Conservation (phyloP, 1,140 invertebrate species). For the Leptonema lineaticorne region DNA sequence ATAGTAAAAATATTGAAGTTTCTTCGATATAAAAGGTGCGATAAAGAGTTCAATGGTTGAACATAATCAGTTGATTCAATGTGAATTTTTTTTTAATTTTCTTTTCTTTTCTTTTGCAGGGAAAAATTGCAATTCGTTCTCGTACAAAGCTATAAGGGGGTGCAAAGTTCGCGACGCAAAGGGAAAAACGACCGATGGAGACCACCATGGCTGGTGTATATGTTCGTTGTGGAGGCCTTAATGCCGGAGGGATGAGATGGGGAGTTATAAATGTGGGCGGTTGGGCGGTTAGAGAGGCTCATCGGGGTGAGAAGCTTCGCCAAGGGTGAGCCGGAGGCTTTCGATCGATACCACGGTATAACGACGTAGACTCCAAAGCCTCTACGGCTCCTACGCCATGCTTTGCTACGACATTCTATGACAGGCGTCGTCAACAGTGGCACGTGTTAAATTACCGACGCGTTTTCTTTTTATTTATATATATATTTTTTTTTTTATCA, state of each 20-base stretch:
- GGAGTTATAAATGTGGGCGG: background rate
- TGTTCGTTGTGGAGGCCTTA: too few species aligned
- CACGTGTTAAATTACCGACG: background rate
- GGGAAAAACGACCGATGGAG: too few species aligned
- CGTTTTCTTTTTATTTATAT: background rate
- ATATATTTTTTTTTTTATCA: background rate
- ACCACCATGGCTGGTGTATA: too few species aligned
- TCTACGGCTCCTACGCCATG: constrained; percentile 7
- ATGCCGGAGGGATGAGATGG: background rate
- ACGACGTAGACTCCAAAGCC: constrained; percentile 21
- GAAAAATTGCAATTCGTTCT: too few species aligned
- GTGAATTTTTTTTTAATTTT: too few species aligned
- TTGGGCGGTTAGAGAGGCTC: background rate
- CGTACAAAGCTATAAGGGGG: too few species aligned
- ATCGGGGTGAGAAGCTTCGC: background rate
- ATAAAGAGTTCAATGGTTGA: too few species aligned
- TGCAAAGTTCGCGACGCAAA: too few species aligned
- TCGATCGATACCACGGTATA: constrained; percentile 21
- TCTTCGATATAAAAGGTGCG: too few species aligned
- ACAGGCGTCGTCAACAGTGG: constrained; percentile 23
- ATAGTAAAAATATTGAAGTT: too few species aligned
- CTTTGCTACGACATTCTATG: constrained; percentile 14
- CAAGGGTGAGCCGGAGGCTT: background rate
- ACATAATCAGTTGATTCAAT: too few species aligned
- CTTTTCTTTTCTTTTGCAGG: too few species aligned